Evolutionary conservation across 2,113 vertebrate species (phyloP), one percentile per base, ranked within the genome.

Genomic region (Amazona vittata): DNA sequence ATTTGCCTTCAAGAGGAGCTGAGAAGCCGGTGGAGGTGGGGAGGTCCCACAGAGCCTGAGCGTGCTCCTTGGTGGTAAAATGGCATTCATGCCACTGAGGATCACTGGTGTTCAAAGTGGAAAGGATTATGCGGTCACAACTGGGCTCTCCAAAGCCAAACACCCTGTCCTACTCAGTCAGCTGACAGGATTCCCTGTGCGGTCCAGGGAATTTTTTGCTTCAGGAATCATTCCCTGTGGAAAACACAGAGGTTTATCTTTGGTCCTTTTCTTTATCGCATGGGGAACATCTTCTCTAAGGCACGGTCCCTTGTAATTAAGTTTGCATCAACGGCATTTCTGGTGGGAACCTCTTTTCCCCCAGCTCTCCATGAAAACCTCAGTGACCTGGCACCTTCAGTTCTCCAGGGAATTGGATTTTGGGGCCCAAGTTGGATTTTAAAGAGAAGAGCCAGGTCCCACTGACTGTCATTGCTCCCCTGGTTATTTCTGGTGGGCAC

Each of bases 341-440:
- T 37, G 57, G 28, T 11, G 22, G 55, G 19, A 11, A 28, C 7
- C 14, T 29, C 11, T 2, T 57, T 73, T 41, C 25, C 18, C 55
- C 29, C 10, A 8, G 15, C 31, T 29, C 0, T 0, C 43, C 15
- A 5, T 18, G 19, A 35, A 73, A 73, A 9, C 15, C 50, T 8
- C 83, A 33, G 22, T 2, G 17, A 33, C 44, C 39, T 15, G 17
- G 17, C 15, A 50, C 12, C 39, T 59, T 69, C 33, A 5, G 2
- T 8, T 74, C 26, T 21, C 47, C 26, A 20, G 6, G 43, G 64
- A 78, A 59, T 55, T 39, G 19, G 6, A 8, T 43, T 3, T 2
- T 8, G 10, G 19, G 14, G 10, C 6, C n/a, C 26, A 63, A 11
- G 49, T 25, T 5, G 22, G 28, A 15, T 19, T 49, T 68, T 20